These are phyloP conservation scores for Melanotaenia trifasciata DNA, from an alignment of 2,797 vertebrate genomes.

Conservation along the genomic window DNA sequence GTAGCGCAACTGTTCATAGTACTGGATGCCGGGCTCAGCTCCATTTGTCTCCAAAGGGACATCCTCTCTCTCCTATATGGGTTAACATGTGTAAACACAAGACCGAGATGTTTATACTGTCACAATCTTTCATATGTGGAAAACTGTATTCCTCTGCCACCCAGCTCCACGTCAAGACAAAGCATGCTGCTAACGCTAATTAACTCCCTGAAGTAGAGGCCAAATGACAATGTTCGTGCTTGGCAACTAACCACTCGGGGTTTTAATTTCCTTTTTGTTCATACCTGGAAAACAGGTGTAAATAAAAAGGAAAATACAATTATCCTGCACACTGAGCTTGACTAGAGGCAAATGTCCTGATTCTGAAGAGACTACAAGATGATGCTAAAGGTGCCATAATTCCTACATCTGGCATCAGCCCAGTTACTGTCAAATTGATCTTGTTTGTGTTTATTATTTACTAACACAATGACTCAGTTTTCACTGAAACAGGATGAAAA, in stretches of 20 bases:
- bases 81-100: conserved; percentile 10
- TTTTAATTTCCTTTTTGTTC: conserved; percentile 6
- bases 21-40: conserved; percentile 91
- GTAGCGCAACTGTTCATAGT: conserved; percentile 94
- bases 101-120: conserved; percentile 25
- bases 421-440: conserved; percentile 1
- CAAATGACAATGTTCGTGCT: conserved; percentile 2
- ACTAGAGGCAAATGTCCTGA: neutral
- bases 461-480: conserved; percentile 2
- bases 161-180: conserved; percentile 13
- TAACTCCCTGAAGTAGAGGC: conserved; percentile 25
- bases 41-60: conserved; percentile 93
- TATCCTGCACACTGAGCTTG: conserved; percentile 5
- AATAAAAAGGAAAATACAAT: neutral
- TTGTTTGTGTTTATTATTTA: conserved; percentile 10
- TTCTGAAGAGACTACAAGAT: conserved; percentile 3
- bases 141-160: neutral
- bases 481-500: neutral
- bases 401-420: neutral
- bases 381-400: neutral
- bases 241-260: conserved; percentile 4
- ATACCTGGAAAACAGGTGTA: neutral
- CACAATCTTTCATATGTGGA: conserved; percentile 18
- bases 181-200: conserved; percentile 26
- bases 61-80: conserved; percentile 91